Base-by-base conservation (phyloP, 2,113 vertebrate species). In the Oreotrochilus melanogaster region DNA sequence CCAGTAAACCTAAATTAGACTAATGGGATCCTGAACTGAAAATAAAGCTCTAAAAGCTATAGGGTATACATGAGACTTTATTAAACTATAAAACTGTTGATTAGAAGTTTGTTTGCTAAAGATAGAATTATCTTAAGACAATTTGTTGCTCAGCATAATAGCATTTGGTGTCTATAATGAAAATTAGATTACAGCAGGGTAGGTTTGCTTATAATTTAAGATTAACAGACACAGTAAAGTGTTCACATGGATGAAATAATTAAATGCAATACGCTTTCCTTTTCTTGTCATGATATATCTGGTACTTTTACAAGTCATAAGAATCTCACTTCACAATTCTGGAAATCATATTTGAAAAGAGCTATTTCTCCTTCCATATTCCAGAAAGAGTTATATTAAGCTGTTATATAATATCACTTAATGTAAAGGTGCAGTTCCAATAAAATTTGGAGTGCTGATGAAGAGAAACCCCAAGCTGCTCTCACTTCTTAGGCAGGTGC, bases 81-180 rank as follows among this genome's bases (percentile, higher is more conserved):
- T 88, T 92, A 92, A 91, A 87, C 47, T 70, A 69, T 76, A 89
- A 94, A 94, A 83, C 67, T 72, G 37, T 65, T 93, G 84, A 97
- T 94, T 94, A 94, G 42, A 82, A 74, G 57, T 70, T 89, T 86
- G 39, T 72, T 95, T 95, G 91, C 62, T 89, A 85, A 89, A 86
- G 89, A 70, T 30, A 83, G 61, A 94, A 85, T 89, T 96, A 95
- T 85, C 81, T 83, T 95, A 96, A 95, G 89, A 74, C 75, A 92
- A 92, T 92, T 95, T 93, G 78, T 80, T 86, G 81, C 71, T 43
- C 67, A 90, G 27, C 31, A 78, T 85, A 94, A 94, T 87, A 89
- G 76, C 53, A 82, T 90, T 89, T 95, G 60, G 60, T 94, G 53
- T 83, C 72, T 74, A 27, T 67, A 88, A 95, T 48, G 74, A 92